Percentiles rank a stretch among this genome's conserved stretches.
phyloP scores from a whole-genome alignment of 2,888 invertebrate species.

The Terebella lapidaria region DNA sequence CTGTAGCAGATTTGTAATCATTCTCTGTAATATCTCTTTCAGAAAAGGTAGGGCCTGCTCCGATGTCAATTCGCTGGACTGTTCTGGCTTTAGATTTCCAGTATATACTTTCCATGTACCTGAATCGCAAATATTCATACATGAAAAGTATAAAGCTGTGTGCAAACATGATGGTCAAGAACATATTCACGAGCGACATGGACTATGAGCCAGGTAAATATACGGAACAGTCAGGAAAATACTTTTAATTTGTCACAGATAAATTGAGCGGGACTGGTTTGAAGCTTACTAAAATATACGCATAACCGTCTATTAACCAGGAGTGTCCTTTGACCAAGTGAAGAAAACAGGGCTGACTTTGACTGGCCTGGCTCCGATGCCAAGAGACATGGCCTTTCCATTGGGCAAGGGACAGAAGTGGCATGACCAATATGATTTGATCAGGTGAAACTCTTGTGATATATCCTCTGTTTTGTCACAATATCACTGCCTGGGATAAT shows the following conservation, averaged over 20 bases:
- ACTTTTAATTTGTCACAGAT: too few relatives aligned
- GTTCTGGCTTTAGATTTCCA: constrained; percentile 49
- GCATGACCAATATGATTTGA: constrained; percentile 50
- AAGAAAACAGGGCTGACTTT: constrained; percentile 38
- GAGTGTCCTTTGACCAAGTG: constrained; percentile 44
- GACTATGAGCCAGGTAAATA: constrained; percentile 49
- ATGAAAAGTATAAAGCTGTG: constrained; percentile 47
- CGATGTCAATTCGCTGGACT: constrained; percentile 47
- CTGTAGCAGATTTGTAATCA: too few relatives aligned
- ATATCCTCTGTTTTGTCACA: neutral
- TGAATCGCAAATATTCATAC: constrained; percentile 46
- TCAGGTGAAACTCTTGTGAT: constrained; percentile 30
- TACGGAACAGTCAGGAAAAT: neutral
- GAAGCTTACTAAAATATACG: too few relatives aligned
- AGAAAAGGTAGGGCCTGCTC: constrained; percentile 39
- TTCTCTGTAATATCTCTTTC: too few relatives aligned
- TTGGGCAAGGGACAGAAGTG: constrained; percentile 38
- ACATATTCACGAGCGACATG: constrained; percentile 50
- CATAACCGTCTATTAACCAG: constrained; percentile 30
- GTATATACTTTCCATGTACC: constrained; percentile 46
- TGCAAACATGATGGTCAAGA: constrained; percentile 51
- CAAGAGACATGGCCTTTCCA: constrained; percentile 49
- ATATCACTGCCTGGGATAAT: neutral
- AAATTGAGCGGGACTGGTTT: too few relatives aligned
- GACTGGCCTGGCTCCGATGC: constrained; percentile 42